These are phyloP conservation scores for Myiagra hebetior DNA, from an alignment of 2,113 vertebrate genomes.

Conservation along the genomic window DNA sequence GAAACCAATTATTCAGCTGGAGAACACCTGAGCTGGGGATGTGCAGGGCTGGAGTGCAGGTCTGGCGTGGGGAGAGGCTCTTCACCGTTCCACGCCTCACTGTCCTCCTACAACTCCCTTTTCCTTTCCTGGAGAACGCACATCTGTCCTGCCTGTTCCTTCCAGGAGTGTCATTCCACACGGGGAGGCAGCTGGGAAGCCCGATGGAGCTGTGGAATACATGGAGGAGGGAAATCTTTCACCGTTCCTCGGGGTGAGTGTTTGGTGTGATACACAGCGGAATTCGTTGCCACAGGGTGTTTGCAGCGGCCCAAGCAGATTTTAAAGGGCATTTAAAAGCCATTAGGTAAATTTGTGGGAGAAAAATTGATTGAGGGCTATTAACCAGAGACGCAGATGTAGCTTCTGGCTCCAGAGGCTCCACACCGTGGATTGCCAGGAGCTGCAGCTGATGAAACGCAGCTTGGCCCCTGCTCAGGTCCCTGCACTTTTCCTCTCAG, in stretches of 20 bases:
- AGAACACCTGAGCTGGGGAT: neutral
- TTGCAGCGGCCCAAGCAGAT: neutral
- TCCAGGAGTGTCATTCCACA: neutral
- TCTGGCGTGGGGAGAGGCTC: neutral
- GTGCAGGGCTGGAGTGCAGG: neutral
- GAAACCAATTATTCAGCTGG: neutral
- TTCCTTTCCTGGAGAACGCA: rapidly evolving
- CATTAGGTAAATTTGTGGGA: constrained; percentile 37
- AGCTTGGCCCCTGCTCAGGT: neutral
- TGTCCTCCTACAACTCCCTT: neutral
- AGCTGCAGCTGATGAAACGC: neutral
- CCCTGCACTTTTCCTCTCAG: neutral
- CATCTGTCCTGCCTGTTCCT: neutral
- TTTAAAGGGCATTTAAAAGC: neutral
- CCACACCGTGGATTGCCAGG: neutral
- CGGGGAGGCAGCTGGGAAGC: rapidly evolving
- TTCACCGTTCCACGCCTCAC: rapidly evolving
- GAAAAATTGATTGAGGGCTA: constrained; percentile 23
- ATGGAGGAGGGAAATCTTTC: neutral
- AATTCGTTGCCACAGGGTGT: neutral
- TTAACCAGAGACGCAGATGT: neutral
- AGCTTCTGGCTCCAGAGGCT: neutral
- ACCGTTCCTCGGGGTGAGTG: neutral
- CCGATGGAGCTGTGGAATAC: neutral
- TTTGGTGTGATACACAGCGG: rapidly evolving